phyloP scores from a whole-genome alignment of 2,113 vertebrate species.

The Macquaria australasica region DNA sequence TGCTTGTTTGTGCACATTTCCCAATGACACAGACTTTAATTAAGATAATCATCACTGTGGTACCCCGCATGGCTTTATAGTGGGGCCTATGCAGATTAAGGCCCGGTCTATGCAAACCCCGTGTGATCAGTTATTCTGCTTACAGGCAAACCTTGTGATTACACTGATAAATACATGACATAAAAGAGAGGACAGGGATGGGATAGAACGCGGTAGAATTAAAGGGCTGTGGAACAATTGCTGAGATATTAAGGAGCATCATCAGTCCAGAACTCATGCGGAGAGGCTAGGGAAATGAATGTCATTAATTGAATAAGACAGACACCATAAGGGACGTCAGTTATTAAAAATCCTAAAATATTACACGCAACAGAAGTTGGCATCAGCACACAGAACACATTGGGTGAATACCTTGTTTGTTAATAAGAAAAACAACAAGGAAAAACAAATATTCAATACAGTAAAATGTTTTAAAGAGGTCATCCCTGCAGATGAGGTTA shows the following conservation, averaged over 20 bases:
- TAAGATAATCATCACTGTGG: constrained; percentile 81
- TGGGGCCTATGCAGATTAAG: constrained; percentile 67
- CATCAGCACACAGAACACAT: constrained; percentile 16
- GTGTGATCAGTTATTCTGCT: constrained; percentile 65
- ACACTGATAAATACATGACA: constrained; percentile 75
- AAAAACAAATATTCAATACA: constrained; percentile 13
- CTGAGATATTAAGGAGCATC: constrained; percentile 63
- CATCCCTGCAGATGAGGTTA: constrained; percentile 9
- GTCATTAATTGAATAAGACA: constrained; percentile 70
- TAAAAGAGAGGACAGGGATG: constrained; percentile 60
- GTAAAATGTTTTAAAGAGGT: constrained; percentile 20
- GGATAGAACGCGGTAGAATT: constrained; percentile 44
- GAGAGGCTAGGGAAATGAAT: constrained; percentile 58
- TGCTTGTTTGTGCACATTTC: constrained; percentile 80
- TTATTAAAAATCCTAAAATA: constrained; percentile 63
- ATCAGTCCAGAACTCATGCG: constrained; percentile 47
- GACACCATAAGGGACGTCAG: constrained; percentile 37
- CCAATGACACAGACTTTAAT: constrained; percentile 82
- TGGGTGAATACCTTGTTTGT: background rate
- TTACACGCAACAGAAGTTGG: background rate
- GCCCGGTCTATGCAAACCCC: constrained; percentile 39
- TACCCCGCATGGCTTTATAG: constrained; percentile 60
- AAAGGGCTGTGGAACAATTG: constrained; percentile 53
- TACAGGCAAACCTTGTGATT: constrained; percentile 74
- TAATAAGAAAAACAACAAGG: constrained; percentile 4